Percentiles rank a stretch among this genome's conserved stretches.
Conservation (phyloP, 2,113 vertebrate genomes). For the Brevimyrus niger region DNA sequence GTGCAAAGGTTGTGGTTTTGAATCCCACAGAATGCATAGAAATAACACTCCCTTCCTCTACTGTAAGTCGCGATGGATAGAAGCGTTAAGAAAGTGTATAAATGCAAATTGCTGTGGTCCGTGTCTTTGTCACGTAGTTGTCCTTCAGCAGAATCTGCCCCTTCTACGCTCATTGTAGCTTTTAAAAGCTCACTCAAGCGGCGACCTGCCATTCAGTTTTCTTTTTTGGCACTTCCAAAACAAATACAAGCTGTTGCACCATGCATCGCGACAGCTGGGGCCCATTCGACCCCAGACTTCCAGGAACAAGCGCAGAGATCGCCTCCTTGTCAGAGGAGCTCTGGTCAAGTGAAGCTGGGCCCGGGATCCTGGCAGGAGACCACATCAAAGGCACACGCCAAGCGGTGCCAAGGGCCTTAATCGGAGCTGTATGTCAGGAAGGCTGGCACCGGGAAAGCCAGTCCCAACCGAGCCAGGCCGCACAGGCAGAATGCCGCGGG, state of each 20-base stretch:
- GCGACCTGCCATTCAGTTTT: not conserved
- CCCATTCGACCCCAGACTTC: not conserved
- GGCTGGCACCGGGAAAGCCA: not conserved
- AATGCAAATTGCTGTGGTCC: not conserved
- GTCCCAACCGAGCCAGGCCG: not conserved
- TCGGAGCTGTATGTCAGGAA: not conserved
- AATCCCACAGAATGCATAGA: not conserved
- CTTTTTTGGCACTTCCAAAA: not conserved
- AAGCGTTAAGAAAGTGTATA: not conserved
- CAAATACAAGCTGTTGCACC: not conserved
- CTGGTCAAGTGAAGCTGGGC: not conserved
- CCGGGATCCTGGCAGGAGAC: not conserved
- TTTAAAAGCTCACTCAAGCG: not conserved
- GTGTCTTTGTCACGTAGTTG: not conserved
- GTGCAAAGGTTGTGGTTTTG: not conserved
- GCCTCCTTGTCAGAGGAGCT: not conserved
- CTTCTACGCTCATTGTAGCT: not conserved
- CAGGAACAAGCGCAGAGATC: not conserved
- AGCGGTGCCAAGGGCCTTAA: not conserved
- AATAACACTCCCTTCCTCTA: not conserved
- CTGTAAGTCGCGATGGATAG: not conserved
- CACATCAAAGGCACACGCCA: not conserved
- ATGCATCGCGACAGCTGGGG: not conserved
- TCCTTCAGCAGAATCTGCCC: not conserved
- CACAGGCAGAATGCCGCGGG: not conserved